phyloP scores from a whole-genome alignment of 2,888 invertebrate species.

The Gymnosoma rotundatum region DNA sequence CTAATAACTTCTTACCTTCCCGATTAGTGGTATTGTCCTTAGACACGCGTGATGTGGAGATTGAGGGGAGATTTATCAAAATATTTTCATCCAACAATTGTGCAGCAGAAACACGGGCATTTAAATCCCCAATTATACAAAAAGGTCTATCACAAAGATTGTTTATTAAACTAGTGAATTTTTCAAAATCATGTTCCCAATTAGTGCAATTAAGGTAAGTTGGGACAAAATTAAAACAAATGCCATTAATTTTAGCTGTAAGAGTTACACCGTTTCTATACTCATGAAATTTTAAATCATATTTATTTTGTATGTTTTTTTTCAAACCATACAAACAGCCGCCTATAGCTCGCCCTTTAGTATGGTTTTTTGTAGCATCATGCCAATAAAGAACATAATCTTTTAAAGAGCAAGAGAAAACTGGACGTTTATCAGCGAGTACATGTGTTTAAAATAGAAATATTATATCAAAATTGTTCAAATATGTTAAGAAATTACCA shows the following conservation, averaged over 20 bases:
- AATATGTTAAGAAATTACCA: neutral
- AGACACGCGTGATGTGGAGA: neutral
- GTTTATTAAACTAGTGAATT: neutral
- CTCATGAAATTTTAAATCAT: too few species aligned
- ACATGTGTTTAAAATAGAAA: neutral
- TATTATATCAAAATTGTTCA: conserved; percentile 1
- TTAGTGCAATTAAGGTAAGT: too few species aligned
- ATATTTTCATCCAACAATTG: conserved; percentile 27
- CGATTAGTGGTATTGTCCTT: conserved; percentile 9
- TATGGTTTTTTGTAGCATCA: neutral
- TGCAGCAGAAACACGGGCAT: neutral
- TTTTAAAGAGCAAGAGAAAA: neutral
- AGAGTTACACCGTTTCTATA: too few species aligned
- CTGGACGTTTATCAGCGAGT: neutral
- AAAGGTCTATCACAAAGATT: neutral
- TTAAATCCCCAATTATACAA: conserved; percentile 1
- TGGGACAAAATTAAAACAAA: too few species aligned
- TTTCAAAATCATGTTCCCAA: too few species aligned
- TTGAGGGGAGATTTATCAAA: neutral
- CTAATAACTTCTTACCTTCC: conserved; percentile 3
- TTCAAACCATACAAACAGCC: too few species aligned
- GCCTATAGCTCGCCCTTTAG: too few species aligned
- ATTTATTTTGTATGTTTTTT: too few species aligned
- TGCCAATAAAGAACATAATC: neutral
- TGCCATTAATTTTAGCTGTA: too few species aligned